These are phyloP conservation scores for Aspidapion aeneum DNA, from an alignment of 2,888 invertebrate species.

Conservation along the genomic window DNA sequence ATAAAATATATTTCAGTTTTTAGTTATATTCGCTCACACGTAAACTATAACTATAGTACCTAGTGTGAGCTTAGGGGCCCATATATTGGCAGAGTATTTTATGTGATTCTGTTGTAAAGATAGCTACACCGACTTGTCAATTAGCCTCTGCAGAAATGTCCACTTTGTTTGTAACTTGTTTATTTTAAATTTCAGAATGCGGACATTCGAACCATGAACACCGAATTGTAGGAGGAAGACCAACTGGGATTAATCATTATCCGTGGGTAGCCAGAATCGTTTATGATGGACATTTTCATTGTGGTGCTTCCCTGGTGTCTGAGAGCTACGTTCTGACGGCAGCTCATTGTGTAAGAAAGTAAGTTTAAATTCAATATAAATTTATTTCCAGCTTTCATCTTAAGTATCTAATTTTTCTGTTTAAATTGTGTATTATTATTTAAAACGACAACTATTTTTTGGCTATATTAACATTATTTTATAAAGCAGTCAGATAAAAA, in stretches of 20 bases:
- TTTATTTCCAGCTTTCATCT: neutral
- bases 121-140: no score
- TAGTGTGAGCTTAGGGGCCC: no score
- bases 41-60: no score
- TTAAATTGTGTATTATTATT: neutral
- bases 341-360: constrained; percentile 83
- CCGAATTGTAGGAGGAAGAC: constrained; percentile 80
- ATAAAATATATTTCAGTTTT: no score
- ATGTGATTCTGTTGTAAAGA: no score
- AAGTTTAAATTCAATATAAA: constrained; percentile 34
- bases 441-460: neutral
- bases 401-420: constrained; percentile 18
- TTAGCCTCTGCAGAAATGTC: no score
- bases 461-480: no score
- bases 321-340: constrained; percentile 84
- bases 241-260: constrained; percentile 78
- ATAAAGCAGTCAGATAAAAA: no score
- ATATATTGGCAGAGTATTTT: no score
- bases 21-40: no score
- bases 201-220: constrained; percentile 82
- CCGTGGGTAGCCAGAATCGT: constrained; percentile 86
- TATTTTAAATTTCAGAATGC: no score
- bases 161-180: no score
- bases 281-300: constrained; percentile 86
- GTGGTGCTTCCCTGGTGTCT: constrained; percentile 79